A percentile compares a stretch with the other conserved stretches of the same genome.
phyloP scores from a whole-genome alignment of 2,797 vertebrate species.

The Aselliscus stoliczkanus region DNA sequence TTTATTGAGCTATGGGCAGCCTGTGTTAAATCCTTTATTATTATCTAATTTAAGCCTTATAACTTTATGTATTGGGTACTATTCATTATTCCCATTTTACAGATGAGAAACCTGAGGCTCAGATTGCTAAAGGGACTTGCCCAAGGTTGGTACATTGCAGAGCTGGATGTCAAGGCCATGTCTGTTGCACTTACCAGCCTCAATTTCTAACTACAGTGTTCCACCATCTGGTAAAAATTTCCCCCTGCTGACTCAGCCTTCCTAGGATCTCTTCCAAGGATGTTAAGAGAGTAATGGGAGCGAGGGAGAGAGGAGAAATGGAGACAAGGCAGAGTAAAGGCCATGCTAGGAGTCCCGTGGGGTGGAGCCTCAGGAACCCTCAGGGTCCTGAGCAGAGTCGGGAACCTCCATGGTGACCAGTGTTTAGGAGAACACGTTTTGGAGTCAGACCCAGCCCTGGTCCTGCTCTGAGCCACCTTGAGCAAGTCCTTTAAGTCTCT shows the following conservation, averaged over 20 bases:
- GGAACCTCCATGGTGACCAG: not conserved
- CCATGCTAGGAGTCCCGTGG: not conserved
- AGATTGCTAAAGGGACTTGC: not conserved
- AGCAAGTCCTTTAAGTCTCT: not conserved
- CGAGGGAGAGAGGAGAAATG: not conserved
- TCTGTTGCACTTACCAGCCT: not conserved
- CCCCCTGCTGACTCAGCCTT: not conserved
- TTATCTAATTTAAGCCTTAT: not conserved
- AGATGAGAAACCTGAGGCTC: not conserved
- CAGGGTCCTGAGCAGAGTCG: not conserved
- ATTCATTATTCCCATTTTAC: not conserved
- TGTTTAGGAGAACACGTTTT: not conserved
- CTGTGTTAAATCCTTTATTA: not conserved
- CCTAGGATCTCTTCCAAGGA: not conserved
- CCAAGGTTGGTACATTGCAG: not conserved
- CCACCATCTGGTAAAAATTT: not conserved
- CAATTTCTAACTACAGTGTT: not conserved
- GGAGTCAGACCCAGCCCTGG: too few relatives aligned
- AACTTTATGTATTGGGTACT: not conserved
- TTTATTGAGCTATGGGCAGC: not conserved
- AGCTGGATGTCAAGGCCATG: not conserved
- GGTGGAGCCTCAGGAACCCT: not conserved
- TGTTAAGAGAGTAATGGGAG: not conserved
- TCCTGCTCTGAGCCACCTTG: not conserved
- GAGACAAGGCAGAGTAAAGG: not conserved